phyloP scores from a whole-genome alignment of 2,113 vertebrate genomes.

The Ictalurus punctatus region DNA sequence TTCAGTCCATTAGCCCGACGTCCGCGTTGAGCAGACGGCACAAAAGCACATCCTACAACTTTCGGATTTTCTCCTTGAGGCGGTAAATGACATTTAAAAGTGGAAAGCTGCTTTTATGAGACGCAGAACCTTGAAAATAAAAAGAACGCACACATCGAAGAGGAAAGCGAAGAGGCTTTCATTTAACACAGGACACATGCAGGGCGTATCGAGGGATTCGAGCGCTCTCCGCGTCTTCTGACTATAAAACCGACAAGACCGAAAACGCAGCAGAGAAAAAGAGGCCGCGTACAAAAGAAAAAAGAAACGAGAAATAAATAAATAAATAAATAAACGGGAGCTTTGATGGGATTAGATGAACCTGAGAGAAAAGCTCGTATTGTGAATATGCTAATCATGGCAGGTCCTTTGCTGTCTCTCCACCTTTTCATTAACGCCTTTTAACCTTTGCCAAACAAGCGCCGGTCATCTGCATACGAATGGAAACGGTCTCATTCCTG shows the following conservation, averaged over 20 bases:
- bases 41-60: constrained; percentile 1
- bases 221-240: background rate
- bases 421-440: constrained; percentile 28
- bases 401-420: constrained; percentile 16
- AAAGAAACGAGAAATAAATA: background rate
- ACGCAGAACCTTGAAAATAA: background rate
- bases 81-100: constrained; percentile 17
- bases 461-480: constrained; percentile 39
- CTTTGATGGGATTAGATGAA: constrained; percentile 29
- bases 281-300: background rate
- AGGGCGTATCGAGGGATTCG: background rate
- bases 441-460: constrained; percentile 35
- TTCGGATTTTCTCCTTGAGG: constrained; percentile 20
- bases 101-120: background rate
- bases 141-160: background rate
- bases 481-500: background rate
- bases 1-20: background rate
- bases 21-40: background rate
- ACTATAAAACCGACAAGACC: background rate
- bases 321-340: background rate
- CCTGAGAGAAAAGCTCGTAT: background rate
- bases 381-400: constrained; percentile 32
- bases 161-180: background rate
- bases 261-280: background rate
- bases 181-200: background rate